A percentile compares a stretch with the other conserved stretches of the same genome.
phyloP scores from a whole-genome alignment of 2,797 vertebrate species.

The Eulemur mongoz region DNA sequence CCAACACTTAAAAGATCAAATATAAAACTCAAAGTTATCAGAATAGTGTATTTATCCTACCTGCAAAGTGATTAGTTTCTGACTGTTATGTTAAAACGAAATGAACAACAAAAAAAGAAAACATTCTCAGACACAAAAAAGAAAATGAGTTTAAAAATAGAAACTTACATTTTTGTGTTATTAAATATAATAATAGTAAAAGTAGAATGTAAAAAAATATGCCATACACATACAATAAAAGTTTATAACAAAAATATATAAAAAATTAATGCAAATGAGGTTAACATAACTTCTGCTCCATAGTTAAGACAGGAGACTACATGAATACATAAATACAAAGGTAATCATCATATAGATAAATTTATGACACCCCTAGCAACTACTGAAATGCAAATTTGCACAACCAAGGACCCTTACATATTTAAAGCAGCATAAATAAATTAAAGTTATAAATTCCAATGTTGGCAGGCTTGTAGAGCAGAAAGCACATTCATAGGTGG shows the following conservation, averaged over 20 bases:
- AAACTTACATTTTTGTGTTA: constrained; percentile 7
- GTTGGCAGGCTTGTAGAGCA: not conserved
- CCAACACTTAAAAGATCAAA: not conserved
- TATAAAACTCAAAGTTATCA: not conserved
- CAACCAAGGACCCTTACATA: not conserved
- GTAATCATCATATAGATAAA: not conserved
- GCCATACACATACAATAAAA: not conserved
- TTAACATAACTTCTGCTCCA: not conserved
- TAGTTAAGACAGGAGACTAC: not conserved
- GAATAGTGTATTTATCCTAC: not conserved
- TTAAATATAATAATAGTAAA: not conserved
- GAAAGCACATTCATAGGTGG: constrained; percentile 29
- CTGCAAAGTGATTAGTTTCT: not conserved
- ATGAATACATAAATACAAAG: not conserved
- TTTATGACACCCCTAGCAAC: not conserved
- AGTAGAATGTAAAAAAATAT: not conserved
- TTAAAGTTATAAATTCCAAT: not conserved
- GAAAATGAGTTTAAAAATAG: not conserved
- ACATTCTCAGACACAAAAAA: not conserved
- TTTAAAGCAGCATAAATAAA: not conserved
- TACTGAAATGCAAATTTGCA: not conserved
- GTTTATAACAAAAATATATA: not conserved
- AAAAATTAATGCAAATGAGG: not conserved
- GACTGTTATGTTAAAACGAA: not conserved
- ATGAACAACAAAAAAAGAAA: not conserved